Conservation (phyloP, 2,888 invertebrate species). For the Spicauda simplicius region DNA sequence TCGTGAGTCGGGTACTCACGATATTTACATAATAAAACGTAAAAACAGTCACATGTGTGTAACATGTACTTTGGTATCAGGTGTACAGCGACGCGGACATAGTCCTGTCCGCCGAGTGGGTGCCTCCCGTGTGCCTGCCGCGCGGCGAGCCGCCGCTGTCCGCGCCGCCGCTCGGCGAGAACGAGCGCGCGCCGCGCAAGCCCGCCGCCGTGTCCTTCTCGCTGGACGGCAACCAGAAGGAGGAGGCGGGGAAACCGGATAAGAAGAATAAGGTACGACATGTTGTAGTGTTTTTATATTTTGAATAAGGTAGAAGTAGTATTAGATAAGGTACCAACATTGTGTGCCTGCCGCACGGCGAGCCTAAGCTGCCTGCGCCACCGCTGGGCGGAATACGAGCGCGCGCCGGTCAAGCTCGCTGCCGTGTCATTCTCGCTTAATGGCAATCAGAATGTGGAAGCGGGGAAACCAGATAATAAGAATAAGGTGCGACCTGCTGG, state of each 20-base stretch:
- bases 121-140: slow-evolving; percentile 92
- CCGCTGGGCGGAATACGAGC: slow-evolving; percentile 81
- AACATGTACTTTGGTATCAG: slow-evolving; percentile 59
- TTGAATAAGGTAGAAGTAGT: too few species aligned
- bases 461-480: slow-evolving; percentile 87
- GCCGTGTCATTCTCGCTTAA: slow-evolving; percentile 82
- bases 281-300: too few species aligned
- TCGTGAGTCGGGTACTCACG: too few species aligned
- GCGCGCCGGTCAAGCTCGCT: slow-evolving; percentile 70
- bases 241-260: slow-evolving; percentile 84
- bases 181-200: slow-evolving; percentile 75
- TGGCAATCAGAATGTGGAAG: slow-evolving; percentile 79
- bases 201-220: slow-evolving; percentile 80
- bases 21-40: too few species aligned
- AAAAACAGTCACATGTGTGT: too few species aligned
- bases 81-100: slow-evolving; percentile 95
- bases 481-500: slow-evolving; percentile 88
- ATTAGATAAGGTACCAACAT: too few species aligned
- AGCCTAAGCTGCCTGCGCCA: slow-evolving; percentile 84
- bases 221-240: slow-evolving; percentile 74
- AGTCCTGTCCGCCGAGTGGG: slow-evolving; percentile 94
- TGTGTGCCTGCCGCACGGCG: slow-evolving; percentile 90
- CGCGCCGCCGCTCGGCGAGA: slow-evolving; percentile 80
- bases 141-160: slow-evolving; percentile 87
- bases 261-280: slow-evolving; percentile 89